Percentiles rank a stretch among this genome's conserved stretches.
Evolutionary conservation across 2,797 vertebrate species (phyloP).

Genomic region (Petrocephalus schoutedeni): DNA sequence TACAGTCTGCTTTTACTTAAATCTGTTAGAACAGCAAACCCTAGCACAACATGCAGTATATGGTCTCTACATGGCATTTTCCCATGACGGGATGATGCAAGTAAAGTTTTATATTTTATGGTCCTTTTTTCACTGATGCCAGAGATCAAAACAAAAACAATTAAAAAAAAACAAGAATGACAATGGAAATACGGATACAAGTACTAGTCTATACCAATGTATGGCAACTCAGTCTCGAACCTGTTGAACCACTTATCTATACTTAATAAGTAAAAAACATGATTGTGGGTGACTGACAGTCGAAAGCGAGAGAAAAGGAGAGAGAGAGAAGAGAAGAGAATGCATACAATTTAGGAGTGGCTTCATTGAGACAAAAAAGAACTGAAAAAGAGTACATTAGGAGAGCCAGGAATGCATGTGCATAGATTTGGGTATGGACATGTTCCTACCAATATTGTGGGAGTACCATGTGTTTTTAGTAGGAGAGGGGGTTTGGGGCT

Average conservation of each 20-base stretch:
- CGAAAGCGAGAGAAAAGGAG: background rate
- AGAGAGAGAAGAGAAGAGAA: background rate
- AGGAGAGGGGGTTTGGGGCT: background rate
- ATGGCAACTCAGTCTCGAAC: background rate
- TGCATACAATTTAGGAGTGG: background rate
- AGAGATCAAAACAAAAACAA: background rate
- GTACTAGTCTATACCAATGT: background rate
- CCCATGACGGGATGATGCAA: background rate
- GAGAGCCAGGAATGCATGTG: background rate
- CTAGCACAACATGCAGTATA: background rate
- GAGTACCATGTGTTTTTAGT: background rate
- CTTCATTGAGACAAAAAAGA: background rate
- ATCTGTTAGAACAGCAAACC: background rate
- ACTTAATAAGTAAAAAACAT: background rate
- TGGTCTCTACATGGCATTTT: background rate
- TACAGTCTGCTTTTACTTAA: background rate
- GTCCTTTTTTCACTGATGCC: background rate
- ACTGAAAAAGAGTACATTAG: background rate
- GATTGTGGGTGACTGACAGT: background rate
- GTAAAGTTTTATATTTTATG: background rate
- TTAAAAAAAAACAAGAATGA: background rate
- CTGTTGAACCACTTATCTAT: background rate
- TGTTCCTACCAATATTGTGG: background rate
- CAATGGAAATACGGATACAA: background rate
- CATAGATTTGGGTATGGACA: background rate